Percentiles rank a stretch among this genome's conserved stretches.
phyloP scores from a whole-genome alignment of 2,797 vertebrate species.

The Tangara arthus region DNA sequence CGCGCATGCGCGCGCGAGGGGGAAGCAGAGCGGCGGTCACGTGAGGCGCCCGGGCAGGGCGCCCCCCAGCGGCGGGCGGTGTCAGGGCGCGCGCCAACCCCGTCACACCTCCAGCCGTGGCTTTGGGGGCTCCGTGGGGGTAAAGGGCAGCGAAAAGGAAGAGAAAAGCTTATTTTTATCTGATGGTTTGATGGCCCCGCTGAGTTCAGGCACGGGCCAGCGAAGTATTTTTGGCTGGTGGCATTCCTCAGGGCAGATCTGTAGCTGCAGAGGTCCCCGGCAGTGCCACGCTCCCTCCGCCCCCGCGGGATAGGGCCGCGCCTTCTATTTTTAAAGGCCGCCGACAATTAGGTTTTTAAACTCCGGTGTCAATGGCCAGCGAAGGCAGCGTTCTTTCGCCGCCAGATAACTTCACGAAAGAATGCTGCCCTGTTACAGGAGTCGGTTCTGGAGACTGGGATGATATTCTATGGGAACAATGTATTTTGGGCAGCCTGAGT shows the following conservation, averaged over 20 bases:
- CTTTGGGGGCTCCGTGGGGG: neutral
- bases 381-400: neutral
- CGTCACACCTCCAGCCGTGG: rapidly evolving
- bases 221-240: neutral
- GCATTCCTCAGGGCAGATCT: neutral
- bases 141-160: neutral
- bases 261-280: neutral
- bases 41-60: neutral
- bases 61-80: neutral
- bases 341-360: neutral
- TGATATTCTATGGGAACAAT: neutral
- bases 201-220: constrained; percentile 8
- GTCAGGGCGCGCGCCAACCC: rapidly evolving
- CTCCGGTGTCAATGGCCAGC: neutral
- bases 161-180: neutral
- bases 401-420: neutral
- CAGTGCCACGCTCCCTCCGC: neutral
- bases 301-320: neutral
- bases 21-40: neutral
- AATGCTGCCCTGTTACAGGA: neutral
- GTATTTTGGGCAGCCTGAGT: neutral
- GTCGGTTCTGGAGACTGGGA: neutral
- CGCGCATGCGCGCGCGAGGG: neutral
- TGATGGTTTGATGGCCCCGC: neutral
- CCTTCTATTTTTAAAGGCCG: neutral